phyloP scores from a whole-genome alignment of 2,113 vertebrate species.

The Vulpes lagopus region DNA sequence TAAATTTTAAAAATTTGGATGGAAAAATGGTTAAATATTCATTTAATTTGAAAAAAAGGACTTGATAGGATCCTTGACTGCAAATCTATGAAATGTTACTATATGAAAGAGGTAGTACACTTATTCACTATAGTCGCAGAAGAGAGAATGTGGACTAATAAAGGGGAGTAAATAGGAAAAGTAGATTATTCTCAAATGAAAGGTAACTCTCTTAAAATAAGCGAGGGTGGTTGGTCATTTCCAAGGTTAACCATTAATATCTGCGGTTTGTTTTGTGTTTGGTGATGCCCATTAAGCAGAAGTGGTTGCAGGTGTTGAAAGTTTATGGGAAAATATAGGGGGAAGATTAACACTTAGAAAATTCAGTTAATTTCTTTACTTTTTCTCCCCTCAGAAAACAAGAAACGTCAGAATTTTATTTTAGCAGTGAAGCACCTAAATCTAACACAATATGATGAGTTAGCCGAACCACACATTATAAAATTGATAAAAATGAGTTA shows the following conservation, averaged over 20 bases:
- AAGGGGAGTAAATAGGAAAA: not conserved
- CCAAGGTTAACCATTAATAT: not conserved
- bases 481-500: slow-evolving; percentile 17
- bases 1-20: slow-evolving; percentile 4
- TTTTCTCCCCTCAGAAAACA: not conserved
- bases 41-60: slow-evolving; percentile 19
- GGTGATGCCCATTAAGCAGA: not conserved
- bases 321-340: not conserved
- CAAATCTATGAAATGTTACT: not conserved
- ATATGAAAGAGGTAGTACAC: not conserved
- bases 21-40: slow-evolving; percentile 4
- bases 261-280: not conserved
- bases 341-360: slow-evolving; percentile 39
- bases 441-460: not conserved
- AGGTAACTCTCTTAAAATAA: not conserved
- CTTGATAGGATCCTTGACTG: not conserved
- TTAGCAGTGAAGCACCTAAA: not conserved
- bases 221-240: not conserved
- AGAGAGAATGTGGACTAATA: not conserved
- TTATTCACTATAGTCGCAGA: not conserved
- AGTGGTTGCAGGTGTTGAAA: not conserved
- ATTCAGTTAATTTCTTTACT: not conserved
- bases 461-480: not conserved
- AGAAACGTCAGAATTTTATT: not conserved
- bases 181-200: not conserved